Percentiles rank a stretch among this genome's conserved stretches.
These are phyloP conservation scores for Piaya cayana DNA, from an alignment of 2,113 vertebrate species.

Conservation along the genomic window DNA sequence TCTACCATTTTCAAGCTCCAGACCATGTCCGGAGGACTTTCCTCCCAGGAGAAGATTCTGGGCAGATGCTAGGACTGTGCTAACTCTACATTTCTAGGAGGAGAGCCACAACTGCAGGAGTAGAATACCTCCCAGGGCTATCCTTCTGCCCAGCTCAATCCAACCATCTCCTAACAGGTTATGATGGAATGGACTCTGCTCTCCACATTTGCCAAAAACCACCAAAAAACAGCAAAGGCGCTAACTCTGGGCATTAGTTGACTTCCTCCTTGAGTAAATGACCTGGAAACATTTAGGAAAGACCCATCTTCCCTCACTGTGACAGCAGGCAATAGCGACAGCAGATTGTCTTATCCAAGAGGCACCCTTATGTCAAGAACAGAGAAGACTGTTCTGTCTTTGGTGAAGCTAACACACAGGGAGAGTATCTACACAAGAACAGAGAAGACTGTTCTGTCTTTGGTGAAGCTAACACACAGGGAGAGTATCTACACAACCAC, in stretches of 20 bases:
- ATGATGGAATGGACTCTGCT: not conserved
- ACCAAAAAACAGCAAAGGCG: not conserved
- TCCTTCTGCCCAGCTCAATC: not conserved
- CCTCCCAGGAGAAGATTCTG: not conserved
- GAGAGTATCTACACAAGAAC: not conserved
- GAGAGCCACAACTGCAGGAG: not conserved
- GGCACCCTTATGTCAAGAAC: not conserved
- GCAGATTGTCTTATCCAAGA: not conserved
- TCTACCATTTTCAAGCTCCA: not conserved
- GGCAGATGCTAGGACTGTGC: not conserved
- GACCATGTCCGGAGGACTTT: not conserved
- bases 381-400: not conserved
- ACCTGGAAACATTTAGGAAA: not conserved
- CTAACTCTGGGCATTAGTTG: fast-evolving
- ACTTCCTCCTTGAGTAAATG: not conserved
- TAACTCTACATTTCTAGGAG: not conserved
- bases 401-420: not conserved
- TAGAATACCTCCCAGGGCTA: not conserved
- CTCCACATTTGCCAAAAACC: not conserved
- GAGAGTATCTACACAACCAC: not conserved
- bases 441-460: not conserved
- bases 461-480: not conserved
- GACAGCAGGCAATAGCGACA: not conserved
- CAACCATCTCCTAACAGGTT: not conserved
- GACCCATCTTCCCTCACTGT: not conserved